Evolutionary conservation across 2,797 vertebrate species (phyloP).

Genomic region (Manis crassicaudata): DNA sequence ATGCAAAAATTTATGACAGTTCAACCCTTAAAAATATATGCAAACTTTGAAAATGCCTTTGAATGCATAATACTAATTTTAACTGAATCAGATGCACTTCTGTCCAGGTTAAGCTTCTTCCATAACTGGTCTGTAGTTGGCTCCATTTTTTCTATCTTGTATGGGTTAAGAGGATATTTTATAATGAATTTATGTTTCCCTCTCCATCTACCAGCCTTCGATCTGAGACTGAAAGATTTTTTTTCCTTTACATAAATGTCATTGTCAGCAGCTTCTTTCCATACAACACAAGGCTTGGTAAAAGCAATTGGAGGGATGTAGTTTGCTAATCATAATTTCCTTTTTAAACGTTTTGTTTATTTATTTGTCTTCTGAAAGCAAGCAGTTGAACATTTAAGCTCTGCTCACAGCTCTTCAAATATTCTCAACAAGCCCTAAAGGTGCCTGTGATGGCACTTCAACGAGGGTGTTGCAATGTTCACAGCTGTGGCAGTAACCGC

Average conservation of each 20-base stretch:
- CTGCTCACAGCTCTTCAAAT: background rate
- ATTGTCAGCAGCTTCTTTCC: background rate
- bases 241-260: background rate
- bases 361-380: background rate
- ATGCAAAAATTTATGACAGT: conserved; percentile 35
- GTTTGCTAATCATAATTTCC: background rate
- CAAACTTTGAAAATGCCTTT: conserved; percentile 19
- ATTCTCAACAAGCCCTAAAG: background rate
- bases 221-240: background rate
- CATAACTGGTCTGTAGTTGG: background rate
- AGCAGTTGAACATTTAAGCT: background rate
- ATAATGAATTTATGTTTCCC: background rate
- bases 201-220: background rate
- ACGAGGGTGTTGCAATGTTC: background rate
- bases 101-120: background rate
- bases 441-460: fast-evolving
- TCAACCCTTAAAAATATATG: conserved; percentile 5
- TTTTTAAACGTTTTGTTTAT: background rate
- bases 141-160: background rate
- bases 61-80: conserved; percentile 3
- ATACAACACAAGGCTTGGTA: background rate
- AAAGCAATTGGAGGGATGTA: background rate
- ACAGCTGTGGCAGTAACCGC: background rate
- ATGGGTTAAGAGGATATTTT: background rate
- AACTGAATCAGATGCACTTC: background rate